Base-by-base conservation (phyloP, 2,888 invertebrate species). In the Plagodis pulveraria region DNA sequence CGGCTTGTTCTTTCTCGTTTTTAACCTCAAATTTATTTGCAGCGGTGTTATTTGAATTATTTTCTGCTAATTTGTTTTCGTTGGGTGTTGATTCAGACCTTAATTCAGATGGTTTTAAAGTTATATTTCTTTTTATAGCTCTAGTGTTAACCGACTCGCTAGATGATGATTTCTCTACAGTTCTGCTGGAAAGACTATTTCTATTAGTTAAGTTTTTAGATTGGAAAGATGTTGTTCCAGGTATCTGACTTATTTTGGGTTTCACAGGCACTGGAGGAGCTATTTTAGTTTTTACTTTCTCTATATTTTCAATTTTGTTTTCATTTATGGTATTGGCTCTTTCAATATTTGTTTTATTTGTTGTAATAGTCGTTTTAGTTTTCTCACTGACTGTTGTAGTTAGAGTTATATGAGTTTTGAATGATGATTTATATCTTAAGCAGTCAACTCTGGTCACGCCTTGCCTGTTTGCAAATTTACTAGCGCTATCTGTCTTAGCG, bases 211-310 rank as follows among this genome's bases (percentile, higher is more conserved):
- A 62, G 81, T 51, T 71, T 73, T 66, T 80, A 76, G 44, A 51
- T 63, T 68, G 68, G 36, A 64, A 64, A 6, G 65, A 76, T 65
- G 50, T 68, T 66, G 77, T 58, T 32, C 79, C 66, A 6, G 86
- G 75, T 56, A 85, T 80, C 64, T 78, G 84, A 40, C 84, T 72
- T 8, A 89, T 75, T 83, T 88, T 91, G 40, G 95, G 95, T 84
- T 95, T 95, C 0, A 87, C 89, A 42, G 95, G 95, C 62, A 95
- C 94, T 0, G 95, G 95, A 4, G 95, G 95, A 9, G 95, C 95
- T 60, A 85, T 58, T 79, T 91, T 92, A 6, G 93, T 81, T 78
- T 94, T 95, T 0, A 65, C 70, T 60, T 77, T 83, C 42, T 78
- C 69, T 12, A 79, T 72, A 53, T 66, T 66, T 71, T 79, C 80